phyloP scores from a whole-genome alignment of 2,888 invertebrate genomes.

The Lobophora halterata region DNA sequence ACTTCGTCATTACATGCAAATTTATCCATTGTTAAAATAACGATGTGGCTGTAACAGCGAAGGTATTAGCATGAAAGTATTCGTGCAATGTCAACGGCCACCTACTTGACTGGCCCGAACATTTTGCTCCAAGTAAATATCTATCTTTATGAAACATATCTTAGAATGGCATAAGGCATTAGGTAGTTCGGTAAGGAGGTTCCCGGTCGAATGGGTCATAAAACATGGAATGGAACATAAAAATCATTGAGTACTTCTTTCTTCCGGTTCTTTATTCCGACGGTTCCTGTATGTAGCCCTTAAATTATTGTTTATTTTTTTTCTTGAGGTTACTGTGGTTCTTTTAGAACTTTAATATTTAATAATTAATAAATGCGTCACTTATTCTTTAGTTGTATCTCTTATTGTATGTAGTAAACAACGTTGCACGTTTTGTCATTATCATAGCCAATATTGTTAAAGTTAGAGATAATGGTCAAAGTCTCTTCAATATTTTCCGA shows the following conservation, averaged over 20 bases:
- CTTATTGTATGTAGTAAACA: no score
- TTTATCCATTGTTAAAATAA: constrained; percentile 42
- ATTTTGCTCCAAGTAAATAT: background rate
- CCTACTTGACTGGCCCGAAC: constrained; percentile 31
- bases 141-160: background rate
- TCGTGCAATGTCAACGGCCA: constrained; percentile 41
- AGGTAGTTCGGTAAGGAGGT: no score
- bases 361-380: background rate
- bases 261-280: background rate
- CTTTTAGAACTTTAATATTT: constrained; percentile 7
- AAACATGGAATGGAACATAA: constrained; percentile 3
- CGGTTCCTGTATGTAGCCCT: background rate
- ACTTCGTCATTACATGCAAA: constrained; percentile 42
- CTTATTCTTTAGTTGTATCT: background rate
- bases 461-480: no score
- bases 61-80: constrained; percentile 43
- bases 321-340: constrained; percentile 11
- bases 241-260: constrained; percentile 7
- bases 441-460: no score
- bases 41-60: constrained; percentile 34
- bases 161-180: no score
- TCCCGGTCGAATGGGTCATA: constrained; percentile 3
- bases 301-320: constrained; percentile 4
- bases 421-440: no score
- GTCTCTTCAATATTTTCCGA: no score